These are phyloP conservation scores for Ascaphus truei DNA, from an alignment of 2,113 vertebrate genomes.

Conservation along the genomic window DNA sequence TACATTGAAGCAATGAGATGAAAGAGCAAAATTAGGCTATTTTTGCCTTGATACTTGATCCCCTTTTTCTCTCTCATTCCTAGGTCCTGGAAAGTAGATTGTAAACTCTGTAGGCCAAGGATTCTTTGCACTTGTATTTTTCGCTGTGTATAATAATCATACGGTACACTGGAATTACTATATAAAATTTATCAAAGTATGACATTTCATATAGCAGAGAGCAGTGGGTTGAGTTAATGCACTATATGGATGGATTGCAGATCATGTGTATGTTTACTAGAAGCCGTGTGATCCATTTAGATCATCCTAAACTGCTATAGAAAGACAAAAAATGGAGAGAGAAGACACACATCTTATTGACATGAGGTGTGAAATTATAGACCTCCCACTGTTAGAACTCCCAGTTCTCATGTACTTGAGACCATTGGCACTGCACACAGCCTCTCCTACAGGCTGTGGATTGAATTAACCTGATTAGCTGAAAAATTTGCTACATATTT, in stretches of 20 bases:
- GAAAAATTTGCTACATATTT: conserved; percentile 25
- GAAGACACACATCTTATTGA: conserved; percentile 31
- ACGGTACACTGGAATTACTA: too few relatives aligned
- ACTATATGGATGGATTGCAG: conserved; percentile 1
- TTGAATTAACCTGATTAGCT: conserved; percentile 33
- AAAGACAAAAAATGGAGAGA: conserved; percentile 13
- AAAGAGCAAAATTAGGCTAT: too few relatives aligned
- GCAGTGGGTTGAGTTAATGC: conserved; percentile 6
- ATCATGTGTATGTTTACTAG: conserved; percentile 9
- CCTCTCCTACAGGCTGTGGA: conserved; percentile 20
- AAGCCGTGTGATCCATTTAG: conserved; percentile 26
- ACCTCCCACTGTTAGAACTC: conserved; percentile 10
- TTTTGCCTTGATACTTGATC: too few relatives aligned
- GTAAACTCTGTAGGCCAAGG: too few relatives aligned
- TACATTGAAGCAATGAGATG: too few relatives aligned
- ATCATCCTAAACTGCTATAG: neutral
- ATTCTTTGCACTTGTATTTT: too few relatives aligned
- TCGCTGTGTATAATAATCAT: too few relatives aligned
- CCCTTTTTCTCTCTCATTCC: too few relatives aligned
- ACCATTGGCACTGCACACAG: neutral
- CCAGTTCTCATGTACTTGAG: conserved; percentile 8
- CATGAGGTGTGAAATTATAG: conserved; percentile 15
- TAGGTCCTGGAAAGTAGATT: too few relatives aligned
- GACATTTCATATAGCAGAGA: too few relatives aligned
- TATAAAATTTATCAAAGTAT: too few relatives aligned